A percentile compares a stretch with the other conserved stretches of the same genome.
Evolutionary conservation across 1,140 invertebrate genomes (phyloP).

Genomic region (Drosophila nasuta): DNA sequence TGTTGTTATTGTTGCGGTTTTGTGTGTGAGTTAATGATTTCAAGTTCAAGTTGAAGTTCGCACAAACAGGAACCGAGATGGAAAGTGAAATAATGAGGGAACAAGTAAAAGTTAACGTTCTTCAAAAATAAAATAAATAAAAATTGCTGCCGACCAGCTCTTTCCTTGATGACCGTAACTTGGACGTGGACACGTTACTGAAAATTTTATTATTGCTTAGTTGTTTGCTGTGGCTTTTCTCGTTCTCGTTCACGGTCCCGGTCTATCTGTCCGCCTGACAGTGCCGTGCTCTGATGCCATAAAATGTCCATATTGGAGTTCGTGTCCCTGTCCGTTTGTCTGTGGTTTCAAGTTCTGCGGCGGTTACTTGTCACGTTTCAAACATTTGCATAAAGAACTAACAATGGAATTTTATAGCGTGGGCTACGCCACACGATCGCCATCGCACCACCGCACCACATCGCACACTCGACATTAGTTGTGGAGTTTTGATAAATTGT

Average conservation of each 20-base stretch:
- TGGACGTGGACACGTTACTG: constrained; percentile 14
- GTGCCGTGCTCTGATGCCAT: constrained; percentile 49
- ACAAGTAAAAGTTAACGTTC: constrained; percentile 53
- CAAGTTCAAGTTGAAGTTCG: constrained; percentile 76
- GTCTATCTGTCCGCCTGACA: constrained; percentile 36
- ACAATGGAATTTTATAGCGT: constrained; percentile 66
- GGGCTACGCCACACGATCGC: constrained; percentile 56
- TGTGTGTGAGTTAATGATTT: constrained; percentile 61
- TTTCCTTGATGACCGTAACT: constrained; percentile 31
- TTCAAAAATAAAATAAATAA: constrained; percentile 25
- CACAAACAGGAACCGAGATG: constrained; percentile 20
- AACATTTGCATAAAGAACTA: constrained; percentile 69
- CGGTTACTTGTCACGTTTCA: constrained; percentile 73
- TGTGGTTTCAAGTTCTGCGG: constrained; percentile 34
- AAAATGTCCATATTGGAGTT: constrained; percentile 35
- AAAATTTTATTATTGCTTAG: background rate
- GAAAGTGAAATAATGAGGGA: constrained; percentile 54
- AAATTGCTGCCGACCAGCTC: background rate
- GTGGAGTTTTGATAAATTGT: constrained; percentile 58
- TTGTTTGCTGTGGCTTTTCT: constrained; percentile 1
- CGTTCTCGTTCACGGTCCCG: constrained; percentile 5
- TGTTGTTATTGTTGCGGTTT: constrained; percentile 24
- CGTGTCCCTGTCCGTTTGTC: constrained; percentile 33
- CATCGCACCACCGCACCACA: constrained; percentile 28
- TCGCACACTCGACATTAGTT: constrained; percentile 15